A percentile compares a stretch with the other conserved stretches of the same genome.
phyloP scores from a whole-genome alignment of 2,888 invertebrate species.

The Boloria selene region DNA sequence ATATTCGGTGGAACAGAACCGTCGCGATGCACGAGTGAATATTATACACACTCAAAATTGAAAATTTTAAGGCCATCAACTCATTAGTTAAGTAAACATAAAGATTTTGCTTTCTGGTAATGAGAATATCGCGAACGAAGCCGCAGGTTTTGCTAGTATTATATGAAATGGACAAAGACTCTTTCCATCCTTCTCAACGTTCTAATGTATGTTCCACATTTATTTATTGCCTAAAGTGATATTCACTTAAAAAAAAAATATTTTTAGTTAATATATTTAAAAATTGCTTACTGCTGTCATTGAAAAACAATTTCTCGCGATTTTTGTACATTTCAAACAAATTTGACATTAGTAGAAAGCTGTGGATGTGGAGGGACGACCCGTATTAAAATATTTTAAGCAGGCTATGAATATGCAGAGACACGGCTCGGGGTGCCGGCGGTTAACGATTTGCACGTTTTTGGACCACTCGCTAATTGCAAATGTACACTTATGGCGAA shows the following conservation, averaged over 20 bases:
- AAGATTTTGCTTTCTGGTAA: too few relatives aligned
- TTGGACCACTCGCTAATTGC: conserved; percentile 80
- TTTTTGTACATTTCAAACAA: conserved; percentile 52
- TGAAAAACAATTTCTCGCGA: conserved; percentile 36
- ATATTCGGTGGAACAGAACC: too few relatives aligned
- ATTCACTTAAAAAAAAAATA: too few relatives aligned
- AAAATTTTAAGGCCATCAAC: too few relatives aligned
- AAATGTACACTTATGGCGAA: conserved; percentile 78
- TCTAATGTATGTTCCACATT: too few relatives aligned
- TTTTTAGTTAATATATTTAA: not conserved
- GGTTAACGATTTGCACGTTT: conserved; percentile 82
- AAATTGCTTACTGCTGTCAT: conserved; percentile 20
- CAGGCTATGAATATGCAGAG: conserved; percentile 82
- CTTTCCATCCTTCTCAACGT: too few relatives aligned
- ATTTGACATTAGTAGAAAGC: conserved; percentile 75
- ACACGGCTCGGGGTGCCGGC: conserved; percentile 73
- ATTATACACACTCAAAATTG: too few relatives aligned
- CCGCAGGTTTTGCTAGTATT: too few relatives aligned
- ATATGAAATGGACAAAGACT: too few relatives aligned
- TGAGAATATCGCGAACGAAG: not conserved
- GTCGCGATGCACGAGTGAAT: too few relatives aligned
- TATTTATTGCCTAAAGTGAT: too few relatives aligned
- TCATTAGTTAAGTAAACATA: too few relatives aligned
- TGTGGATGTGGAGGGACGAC: conserved; percentile 65
- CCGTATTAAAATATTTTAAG: conserved; percentile 82